A percentile compares a stretch with the other conserved stretches of the same genome.
These are phyloP conservation scores for Anthrax anthrax DNA, from an alignment of 2,888 invertebrate genomes.

Conservation along the genomic window DNA sequence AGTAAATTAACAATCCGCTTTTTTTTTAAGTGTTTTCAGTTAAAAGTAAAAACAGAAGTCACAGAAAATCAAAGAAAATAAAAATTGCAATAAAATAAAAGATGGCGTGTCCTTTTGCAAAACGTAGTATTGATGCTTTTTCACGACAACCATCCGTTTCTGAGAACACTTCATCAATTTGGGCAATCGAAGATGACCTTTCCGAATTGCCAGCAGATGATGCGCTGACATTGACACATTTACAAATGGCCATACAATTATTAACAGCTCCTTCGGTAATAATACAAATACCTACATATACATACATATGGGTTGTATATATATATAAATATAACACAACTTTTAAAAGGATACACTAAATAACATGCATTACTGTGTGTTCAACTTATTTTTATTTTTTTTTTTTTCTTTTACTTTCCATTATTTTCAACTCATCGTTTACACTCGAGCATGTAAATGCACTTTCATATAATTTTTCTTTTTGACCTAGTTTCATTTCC, in stretches of 20 bases:
- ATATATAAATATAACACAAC: too few species aligned
- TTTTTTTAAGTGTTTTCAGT: too few species aligned
- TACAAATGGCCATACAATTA: conserved; percentile 66
- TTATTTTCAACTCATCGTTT: too few species aligned
- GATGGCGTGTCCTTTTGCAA: conserved; percentile 35
- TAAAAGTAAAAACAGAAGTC: too few species aligned
- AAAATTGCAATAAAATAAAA: conserved; percentile 5
- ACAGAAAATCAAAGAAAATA: neutral
- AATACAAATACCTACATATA: neutral
- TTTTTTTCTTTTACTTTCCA: too few species aligned
- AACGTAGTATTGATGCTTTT: conserved; percentile 27
- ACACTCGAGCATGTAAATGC: too few species aligned
- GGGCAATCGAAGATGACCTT: conserved; percentile 31
- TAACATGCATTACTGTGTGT: too few species aligned
- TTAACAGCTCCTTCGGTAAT: conserved; percentile 67
- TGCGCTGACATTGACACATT: conserved; percentile 48
- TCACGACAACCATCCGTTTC: conserved; percentile 32
- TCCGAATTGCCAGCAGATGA: conserved; percentile 27
- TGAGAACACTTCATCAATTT: conserved; percentile 19
- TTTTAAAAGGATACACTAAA: too few species aligned
- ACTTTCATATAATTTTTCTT: neutral
- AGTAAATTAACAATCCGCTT: too few species aligned
- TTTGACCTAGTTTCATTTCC: neutral
- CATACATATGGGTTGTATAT: neutral
- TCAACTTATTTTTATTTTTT: too few species aligned